A percentile compares a stretch with the other conserved stretches of the same genome.
Conservation (phyloP, 2,888 invertebrate genomes). For the Eristalis intricaria region DNA sequence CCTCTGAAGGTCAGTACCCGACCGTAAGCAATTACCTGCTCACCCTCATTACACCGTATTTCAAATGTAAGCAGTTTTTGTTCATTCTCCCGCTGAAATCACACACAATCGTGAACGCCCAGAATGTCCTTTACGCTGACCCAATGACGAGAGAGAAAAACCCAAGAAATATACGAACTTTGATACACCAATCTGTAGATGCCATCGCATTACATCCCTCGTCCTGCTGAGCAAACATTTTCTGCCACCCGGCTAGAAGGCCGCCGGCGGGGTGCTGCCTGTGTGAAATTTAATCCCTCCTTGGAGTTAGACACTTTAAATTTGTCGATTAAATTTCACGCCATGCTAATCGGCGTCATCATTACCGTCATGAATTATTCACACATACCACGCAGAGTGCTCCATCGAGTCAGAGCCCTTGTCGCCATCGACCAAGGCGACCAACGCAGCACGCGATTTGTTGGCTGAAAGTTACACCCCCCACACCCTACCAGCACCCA, state of each 20-base stretch:
- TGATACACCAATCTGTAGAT: slow-evolving; percentile 10
- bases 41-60: slow-evolving; percentile 13
- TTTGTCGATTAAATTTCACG: slow-evolving; percentile 65
- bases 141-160: background rate
- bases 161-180: background rate
- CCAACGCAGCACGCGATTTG: slow-evolving; percentile 23
- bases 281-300: slow-evolving; percentile 44
- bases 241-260: background rate
- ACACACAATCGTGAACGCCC: background rate
- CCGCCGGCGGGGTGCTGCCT: slow-evolving; percentile 10
- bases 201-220: slow-evolving; percentile 7
- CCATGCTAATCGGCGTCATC: slow-evolving; percentile 62
- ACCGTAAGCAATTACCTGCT: slow-evolving; percentile 27
- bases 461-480: slow-evolving; percentile 14
- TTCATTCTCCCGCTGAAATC: background rate
- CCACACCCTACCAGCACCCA: slow-evolving; percentile 4
- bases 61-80: slow-evolving; percentile 39
- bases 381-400: slow-evolving; percentile 36
- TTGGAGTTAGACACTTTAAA: slow-evolving; percentile 46
- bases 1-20: background rate
- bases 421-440: background rate
- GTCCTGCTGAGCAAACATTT: slow-evolving; percentile 42
- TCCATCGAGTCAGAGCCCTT: background rate
- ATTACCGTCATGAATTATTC: slow-evolving; percentile 67
- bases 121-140: slow-evolving; percentile 2